Evolutionary conservation across 1,140 invertebrate species (phyloP), one percentile per base, ranked within the genome.

Genomic region (Microplitis demolitor): DNA sequence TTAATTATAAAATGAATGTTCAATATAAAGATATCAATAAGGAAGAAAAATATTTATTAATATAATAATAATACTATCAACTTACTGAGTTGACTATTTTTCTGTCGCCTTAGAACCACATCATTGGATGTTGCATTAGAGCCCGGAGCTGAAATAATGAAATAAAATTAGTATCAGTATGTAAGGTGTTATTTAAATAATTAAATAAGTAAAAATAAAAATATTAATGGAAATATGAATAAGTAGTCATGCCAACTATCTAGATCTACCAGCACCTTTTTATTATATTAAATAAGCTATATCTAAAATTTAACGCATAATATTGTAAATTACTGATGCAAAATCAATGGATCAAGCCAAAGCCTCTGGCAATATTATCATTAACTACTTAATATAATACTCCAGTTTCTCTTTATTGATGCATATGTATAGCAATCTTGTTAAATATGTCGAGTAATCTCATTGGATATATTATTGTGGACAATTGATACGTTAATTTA

Each of bases 61-160:
- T 63, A 39, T 14, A 9, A 8, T 39, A 9, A 8, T 39, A 37
- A 4, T 37, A 4, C 4, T 8, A 37, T 70, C 60, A 71, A 78
- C 82, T 81, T 77, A 86, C 84, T 83, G 45, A 82, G 78, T 66
- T 85, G 83, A 45, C 88, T 85, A 80, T 90, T 90, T 82, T 91
- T 91, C 79, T 89, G 89, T 84, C 90, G 85, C 81, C 89, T 88
- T 34, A 90, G 87, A 73, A 91, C 89, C 73, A 89, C 85, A 72
- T 88, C 89, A 78, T 90, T 86, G 31, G 74, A 76, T n/a, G 74
- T 66, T 35, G 73, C 61, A 60, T 76, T 79, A 31, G 74, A 56
- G 63, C 66, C 77, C 34, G 81, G 75, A 75, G 74, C 80, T 83
- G 76, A 11, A 79, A 76, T 45, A 76, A 76, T 71, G 68, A 75